Base-by-base conservation (phyloP, 1,140 invertebrate genomes). In the Bicyclus anynana region DNA sequence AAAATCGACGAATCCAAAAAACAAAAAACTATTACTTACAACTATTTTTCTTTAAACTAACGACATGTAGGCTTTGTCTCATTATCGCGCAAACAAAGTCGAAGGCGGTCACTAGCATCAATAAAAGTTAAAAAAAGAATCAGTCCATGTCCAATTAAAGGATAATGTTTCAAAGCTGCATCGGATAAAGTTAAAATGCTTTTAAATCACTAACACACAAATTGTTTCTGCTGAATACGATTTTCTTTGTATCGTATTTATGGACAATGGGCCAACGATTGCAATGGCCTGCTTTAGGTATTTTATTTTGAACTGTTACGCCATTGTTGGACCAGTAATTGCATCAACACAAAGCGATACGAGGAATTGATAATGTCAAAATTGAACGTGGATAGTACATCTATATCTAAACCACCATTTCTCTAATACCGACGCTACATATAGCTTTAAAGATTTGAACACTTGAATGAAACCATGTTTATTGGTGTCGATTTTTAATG, bases 261-360 rank as follows among this genome's bases (percentile, higher is more conserved):
- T 69, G 77, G 75, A 82, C 79, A 82, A 82, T 82, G 65, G 79
- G 57, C 57, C 69, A 69, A 62, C 71, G 69, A 82, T 78, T 82
- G 79, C 73, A 72, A 65, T 64, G 72, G 53, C 62, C 65, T 66
- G 65, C 64, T 74, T 77, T 76, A 72, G 69, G 59, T 74, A 71
- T 76, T 79, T 82, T 80, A 78, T 80, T 80, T 82, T 74, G 55
- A 63, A 60, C 70, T 57, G 77, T 80, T 80, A 77, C 68, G 66
- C 68, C 69, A 68, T 82, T 78, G 72, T 74, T 58, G 65, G 52
- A 54, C 47, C 54, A 69, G 72, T 76, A 68, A 76, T 80, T 74
- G 73, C 69, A 74, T 75, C 72, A 62, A 74, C 70, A 75, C 70
- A 75, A 80, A 72, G 54, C 40, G 5, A 16, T 44, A 20, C 55